phyloP scores from a whole-genome alignment of 2,797 vertebrate species.

The Cuculus canorus region DNA sequence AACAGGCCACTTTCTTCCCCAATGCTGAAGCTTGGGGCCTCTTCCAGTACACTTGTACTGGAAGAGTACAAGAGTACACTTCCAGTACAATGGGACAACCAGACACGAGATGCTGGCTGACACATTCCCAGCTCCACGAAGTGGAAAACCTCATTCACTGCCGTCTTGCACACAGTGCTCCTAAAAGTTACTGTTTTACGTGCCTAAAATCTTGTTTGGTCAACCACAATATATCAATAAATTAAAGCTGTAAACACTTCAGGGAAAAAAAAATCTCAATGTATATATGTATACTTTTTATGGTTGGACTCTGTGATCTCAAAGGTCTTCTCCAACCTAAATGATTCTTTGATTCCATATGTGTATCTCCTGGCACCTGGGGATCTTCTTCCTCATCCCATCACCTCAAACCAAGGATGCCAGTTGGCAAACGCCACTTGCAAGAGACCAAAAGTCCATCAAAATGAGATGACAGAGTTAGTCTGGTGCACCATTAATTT shows the following conservation, averaged over 20 bases:
- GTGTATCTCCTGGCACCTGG: not conserved
- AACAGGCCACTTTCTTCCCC: not conserved
- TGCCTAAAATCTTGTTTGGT: not conserved
- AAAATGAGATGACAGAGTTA: constrained; percentile 2
- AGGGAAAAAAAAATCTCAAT: not conserved
- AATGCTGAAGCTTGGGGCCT: not conserved
- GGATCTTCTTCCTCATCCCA: not conserved
- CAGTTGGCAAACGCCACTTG: not conserved
- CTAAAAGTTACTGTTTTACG: not conserved
- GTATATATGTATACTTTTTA: not conserved
- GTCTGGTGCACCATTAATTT: constrained; percentile 36
- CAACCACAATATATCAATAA: not conserved
- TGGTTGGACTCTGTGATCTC: no score
- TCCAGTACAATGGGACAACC: not conserved
- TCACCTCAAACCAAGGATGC: not conserved
- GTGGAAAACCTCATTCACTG: not conserved
- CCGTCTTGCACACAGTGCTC: not conserved
- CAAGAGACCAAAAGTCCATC: not conserved
- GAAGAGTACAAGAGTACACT: no score
- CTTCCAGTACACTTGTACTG: not conserved
- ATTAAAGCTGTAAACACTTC: not conserved
- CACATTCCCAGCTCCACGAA: not conserved
- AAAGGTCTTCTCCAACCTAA: no score
- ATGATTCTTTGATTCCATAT: no score
- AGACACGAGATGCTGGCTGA: not conserved